Conservation (phyloP, 1,140 invertebrate species). For the Anastrepha obliqua region DNA sequence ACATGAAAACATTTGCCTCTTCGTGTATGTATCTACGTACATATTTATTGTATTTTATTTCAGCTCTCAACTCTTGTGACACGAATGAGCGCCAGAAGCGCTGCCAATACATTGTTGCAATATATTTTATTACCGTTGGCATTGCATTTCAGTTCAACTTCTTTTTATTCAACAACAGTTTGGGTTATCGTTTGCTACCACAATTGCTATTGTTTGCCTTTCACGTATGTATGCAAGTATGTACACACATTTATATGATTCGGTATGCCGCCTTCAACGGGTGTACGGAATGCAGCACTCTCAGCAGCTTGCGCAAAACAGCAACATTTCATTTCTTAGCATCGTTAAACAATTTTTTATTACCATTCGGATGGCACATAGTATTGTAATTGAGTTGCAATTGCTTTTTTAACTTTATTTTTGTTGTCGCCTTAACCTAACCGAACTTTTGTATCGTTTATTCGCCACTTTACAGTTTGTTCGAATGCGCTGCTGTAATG, state of each 20-base stretch:
- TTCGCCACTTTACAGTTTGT: constrained; percentile 32
- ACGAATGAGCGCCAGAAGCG: not conserved
- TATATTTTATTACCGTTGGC: constrained; percentile 41
- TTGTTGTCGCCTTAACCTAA: not conserved
- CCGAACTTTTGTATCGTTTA: constrained; percentile 34
- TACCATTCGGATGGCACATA: constrained; percentile 23
- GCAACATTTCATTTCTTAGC: constrained; percentile 46
- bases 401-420: constrained; percentile 35
- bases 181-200: constrained; percentile 37
- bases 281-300: constrained; percentile 8
- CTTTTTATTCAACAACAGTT: constrained; percentile 43
- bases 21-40: not conserved
- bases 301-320: not conserved
- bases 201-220: constrained; percentile 42
- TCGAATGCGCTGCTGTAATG: not conserved
- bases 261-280: not conserved
- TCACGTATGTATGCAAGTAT: not conserved
- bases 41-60: not conserved
- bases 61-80: not conserved
- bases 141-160: constrained; percentile 27
- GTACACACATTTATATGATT: not conserved
- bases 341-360: constrained; percentile 50
- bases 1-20: not conserved
- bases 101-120: constrained; percentile 23
- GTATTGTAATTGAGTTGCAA: constrained; percentile 45